Conservation (phyloP, 2,113 vertebrate genomes). For the Tor tambroides region DNA sequence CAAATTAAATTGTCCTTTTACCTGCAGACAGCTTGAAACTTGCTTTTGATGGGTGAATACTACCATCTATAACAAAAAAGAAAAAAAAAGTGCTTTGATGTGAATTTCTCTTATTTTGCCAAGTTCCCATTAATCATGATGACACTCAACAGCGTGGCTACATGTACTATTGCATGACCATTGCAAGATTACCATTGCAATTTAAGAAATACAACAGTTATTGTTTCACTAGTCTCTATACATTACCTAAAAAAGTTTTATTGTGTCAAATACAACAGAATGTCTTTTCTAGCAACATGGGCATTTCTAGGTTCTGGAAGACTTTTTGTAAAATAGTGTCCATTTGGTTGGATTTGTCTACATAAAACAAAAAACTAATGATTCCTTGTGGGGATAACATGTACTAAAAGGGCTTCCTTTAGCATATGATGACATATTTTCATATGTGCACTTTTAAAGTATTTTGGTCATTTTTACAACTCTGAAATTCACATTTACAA, state of each 20-base stretch:
- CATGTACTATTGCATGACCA: neutral
- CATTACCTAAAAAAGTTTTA: neutral
- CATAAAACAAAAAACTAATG: too few species aligned
- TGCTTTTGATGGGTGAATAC: neutral
- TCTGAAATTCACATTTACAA: neutral
- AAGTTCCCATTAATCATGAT: neutral
- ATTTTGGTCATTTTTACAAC: neutral
- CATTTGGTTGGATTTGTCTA: neutral
- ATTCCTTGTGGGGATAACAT: neutral
- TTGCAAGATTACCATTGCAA: neutral
- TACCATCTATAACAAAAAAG: neutral
- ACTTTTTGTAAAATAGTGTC: neutral
- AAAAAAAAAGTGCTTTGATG: neutral
- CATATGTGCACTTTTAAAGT: neutral
- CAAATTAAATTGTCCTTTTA: neutral
- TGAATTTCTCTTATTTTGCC: neutral
- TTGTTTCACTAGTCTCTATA: neutral
- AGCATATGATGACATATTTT: neutral
- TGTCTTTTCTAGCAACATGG: neutral
- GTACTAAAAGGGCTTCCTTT: neutral
- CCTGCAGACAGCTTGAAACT: neutral
- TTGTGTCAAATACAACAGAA: neutral
- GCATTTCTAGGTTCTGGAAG: neutral
- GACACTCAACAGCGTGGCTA: neutral
- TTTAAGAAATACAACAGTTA: neutral